Evolutionary conservation across 2,797 vertebrate genomes (phyloP).

Genomic region (Gallirallus australis): DNA sequence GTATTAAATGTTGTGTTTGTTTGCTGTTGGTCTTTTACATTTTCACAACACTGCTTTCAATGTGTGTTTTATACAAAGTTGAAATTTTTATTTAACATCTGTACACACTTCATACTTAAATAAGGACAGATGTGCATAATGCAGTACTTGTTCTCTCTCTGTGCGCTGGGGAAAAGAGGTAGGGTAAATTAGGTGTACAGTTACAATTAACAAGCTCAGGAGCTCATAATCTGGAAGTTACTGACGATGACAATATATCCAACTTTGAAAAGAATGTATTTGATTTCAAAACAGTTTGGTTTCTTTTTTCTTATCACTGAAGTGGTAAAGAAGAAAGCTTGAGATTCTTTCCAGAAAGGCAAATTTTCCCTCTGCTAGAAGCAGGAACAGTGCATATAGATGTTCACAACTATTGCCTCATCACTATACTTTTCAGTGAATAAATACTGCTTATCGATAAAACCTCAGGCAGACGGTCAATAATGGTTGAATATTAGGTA

Average conservation of each 20-base stretch:
- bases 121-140: not conserved
- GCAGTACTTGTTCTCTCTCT: not conserved
- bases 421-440: not conserved
- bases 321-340: not conserved
- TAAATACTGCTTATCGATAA: constrained; percentile 18
- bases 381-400: not conserved
- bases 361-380: not conserved
- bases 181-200: not conserved
- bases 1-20: not conserved
- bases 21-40: not conserved
- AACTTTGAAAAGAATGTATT: not conserved
- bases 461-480: constrained; percentile 16
- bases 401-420: constrained; percentile 11
- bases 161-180: not conserved
- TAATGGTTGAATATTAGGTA: constrained; percentile 36
- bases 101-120: not conserved
- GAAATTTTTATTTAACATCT: not conserved
- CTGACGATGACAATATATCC: not conserved
- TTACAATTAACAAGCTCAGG: not conserved
- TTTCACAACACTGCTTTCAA: not conserved
- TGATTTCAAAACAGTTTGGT: not conserved
- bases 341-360: not conserved
- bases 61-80: not conserved
- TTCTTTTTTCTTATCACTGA: not conserved
- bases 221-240: not conserved